These are phyloP conservation scores for Brachyhypopomus occidentalis DNA, from an alignment of 2,113 vertebrate species.

Conservation along the genomic window DNA sequence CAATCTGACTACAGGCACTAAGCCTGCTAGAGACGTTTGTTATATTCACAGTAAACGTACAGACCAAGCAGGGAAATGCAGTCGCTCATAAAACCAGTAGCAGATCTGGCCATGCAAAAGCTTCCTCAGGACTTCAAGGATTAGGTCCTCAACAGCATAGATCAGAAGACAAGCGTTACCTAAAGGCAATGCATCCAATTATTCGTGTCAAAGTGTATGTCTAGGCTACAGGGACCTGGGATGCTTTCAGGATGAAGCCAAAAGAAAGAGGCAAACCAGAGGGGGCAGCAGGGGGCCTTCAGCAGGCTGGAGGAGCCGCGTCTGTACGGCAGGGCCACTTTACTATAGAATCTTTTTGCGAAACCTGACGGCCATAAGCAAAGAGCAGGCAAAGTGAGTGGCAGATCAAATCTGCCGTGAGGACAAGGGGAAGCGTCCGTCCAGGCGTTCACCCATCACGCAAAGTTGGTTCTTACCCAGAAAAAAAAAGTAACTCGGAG, in stretches of 20 bases:
- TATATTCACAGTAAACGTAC: neutral
- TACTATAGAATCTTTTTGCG: neutral
- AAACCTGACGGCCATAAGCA: neutral
- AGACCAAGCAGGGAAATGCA: neutral
- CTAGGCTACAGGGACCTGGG: neutral
- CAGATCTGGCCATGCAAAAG: neutral
- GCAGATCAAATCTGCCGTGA: neutral
- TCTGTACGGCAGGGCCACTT: neutral
- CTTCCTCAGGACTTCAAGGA: no score
- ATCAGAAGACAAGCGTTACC: neutral
- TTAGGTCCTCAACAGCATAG: neutral
- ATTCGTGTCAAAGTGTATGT: neutral
- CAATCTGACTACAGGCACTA: neutral
- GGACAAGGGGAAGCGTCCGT: neutral
- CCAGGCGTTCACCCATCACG: neutral
- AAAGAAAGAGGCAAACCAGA: neutral
- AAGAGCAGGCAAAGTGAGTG: neutral
- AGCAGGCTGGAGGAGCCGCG: neutral
- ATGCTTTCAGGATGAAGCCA: slow-evolving; percentile 4
- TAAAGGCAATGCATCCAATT: neutral
- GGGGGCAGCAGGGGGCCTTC: neutral
- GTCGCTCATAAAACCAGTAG: neutral
- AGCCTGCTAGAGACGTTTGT: neutral
- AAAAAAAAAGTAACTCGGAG: neutral
- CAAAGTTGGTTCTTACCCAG: neutral